These are phyloP conservation scores for Myopa testacea DNA, from an alignment of 2,888 invertebrate genomes.

Conservation along the genomic window DNA sequence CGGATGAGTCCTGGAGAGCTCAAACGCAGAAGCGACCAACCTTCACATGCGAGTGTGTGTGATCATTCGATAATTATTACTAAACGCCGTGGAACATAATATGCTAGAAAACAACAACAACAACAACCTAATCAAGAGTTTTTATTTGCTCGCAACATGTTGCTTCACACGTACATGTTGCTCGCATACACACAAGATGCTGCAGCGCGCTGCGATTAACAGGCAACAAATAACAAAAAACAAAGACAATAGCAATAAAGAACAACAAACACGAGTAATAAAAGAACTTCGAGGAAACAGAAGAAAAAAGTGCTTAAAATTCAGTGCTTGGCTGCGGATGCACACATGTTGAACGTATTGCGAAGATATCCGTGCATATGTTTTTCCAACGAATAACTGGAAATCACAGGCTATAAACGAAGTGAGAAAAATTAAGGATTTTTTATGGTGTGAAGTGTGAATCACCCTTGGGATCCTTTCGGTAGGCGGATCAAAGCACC, in stretches of 20 bases:
- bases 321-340: not conserved
- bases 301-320: not conserved
- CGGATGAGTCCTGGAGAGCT: no score
- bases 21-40: no score
- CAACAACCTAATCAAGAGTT: not conserved
- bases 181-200: not conserved
- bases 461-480: no score
- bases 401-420: not conserved
- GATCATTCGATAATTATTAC: not conserved
- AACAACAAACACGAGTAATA: not conserved
- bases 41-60: no score
- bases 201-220: not conserved
- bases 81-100: not conserved
- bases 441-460: not conserved
- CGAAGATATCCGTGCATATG: not conserved
- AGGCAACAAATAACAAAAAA: no score
- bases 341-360: not conserved
- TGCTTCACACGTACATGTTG: not conserved
- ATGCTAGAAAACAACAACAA: not conserved
- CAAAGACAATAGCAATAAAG: not conserved
- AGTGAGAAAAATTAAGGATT: not conserved
- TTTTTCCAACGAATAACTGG: not conserved
- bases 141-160: not conserved
- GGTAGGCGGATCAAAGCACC: no score
- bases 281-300: no score